phyloP scores from a whole-genome alignment of 1,140 invertebrate species.

The Pseudomyrmex pallidus region DNA sequence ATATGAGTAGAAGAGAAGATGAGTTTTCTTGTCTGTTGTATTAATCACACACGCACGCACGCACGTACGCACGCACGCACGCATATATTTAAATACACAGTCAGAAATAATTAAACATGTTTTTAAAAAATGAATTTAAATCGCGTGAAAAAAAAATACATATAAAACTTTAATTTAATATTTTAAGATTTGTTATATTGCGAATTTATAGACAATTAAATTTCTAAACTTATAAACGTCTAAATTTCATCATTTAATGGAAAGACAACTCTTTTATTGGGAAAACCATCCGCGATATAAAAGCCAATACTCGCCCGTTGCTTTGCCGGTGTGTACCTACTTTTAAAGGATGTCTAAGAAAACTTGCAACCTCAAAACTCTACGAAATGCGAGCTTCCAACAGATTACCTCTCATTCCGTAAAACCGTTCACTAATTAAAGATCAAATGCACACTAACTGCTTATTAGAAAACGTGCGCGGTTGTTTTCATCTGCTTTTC shows the following conservation, averaged over 20 bases:
- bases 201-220: too few species aligned
- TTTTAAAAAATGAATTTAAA: background rate
- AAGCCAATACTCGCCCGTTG: background rate
- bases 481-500: constrained; percentile 22
- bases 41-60: too few species aligned
- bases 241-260: background rate
- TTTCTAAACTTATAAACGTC: too few species aligned
- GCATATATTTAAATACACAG: too few species aligned
- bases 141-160: background rate
- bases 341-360: constrained; percentile 20
- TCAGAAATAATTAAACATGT: background rate
- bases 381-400: constrained; percentile 24
- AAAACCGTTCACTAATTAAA: constrained; percentile 57
- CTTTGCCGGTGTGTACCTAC: background rate
- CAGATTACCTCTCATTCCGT: constrained; percentile 24
- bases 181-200: too few species aligned
- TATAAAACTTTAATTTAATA: too few species aligned
- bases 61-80: too few species aligned
- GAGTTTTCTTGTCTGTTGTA: too few species aligned
- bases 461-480: constrained; percentile 8
- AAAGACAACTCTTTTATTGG: constrained; percentile 11
- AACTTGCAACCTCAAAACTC: constrained; percentile 30
- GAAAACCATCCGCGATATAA: constrained; percentile 17
- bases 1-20: background rate
- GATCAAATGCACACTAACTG: constrained; percentile 29